Base-by-base conservation (phyloP, 2,797 vertebrate genomes). In the Fistularia commersonii region DNA sequence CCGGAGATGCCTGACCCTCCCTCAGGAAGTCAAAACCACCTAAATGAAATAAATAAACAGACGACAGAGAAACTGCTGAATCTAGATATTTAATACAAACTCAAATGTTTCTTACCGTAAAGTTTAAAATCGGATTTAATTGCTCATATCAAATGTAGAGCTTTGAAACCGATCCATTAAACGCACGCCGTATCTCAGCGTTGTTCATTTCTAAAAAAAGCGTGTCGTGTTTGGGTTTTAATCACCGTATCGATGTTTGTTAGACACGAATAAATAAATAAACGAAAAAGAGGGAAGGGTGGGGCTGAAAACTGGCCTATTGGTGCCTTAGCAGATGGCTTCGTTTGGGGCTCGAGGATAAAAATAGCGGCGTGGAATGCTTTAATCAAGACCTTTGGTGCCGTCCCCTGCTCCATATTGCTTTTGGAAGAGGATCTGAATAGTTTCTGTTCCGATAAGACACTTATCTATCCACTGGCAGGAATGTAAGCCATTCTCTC, bases 21-120 rank as follows among this genome's bases (percentile, higher is more conserved):
- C 94, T 86, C 53, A 99, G 87, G 80, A 99, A 98, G 87, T 99
- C 95, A 57, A 93, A 91, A 52, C 93, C 95, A 92, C 88, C 79
- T 86, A 52, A 48, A 39, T 5, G 52, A 11, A 48, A 62, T 48
- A 70, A 55, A 35, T n/a, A 51, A 50, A 39, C 39, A 9, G 11
- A 41, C 5, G 39, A 41, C 11, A 41, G 39, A 4, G 32, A 13
- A 7, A 11, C 4, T 7, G 23, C 23, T 23, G 23, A 23, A 2
- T 23, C 23, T 23, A 4, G 23, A 23, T 23, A 23, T 23, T 23
- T 23, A 23, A 23, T 23, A 23, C 23, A 23, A 23, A 23, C 23
- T 23, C 23, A 23, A 23, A 4, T 23, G 23, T 23, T 23, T 23
- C 23, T 23, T 23, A 23, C 23, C 23, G 23, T 23, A 23, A 23